A percentile compares a stretch with the other conserved stretches of the same genome.
Evolutionary conservation across 2,113 vertebrate species (phyloP).

Genomic region (Cavia aperea): DNA sequence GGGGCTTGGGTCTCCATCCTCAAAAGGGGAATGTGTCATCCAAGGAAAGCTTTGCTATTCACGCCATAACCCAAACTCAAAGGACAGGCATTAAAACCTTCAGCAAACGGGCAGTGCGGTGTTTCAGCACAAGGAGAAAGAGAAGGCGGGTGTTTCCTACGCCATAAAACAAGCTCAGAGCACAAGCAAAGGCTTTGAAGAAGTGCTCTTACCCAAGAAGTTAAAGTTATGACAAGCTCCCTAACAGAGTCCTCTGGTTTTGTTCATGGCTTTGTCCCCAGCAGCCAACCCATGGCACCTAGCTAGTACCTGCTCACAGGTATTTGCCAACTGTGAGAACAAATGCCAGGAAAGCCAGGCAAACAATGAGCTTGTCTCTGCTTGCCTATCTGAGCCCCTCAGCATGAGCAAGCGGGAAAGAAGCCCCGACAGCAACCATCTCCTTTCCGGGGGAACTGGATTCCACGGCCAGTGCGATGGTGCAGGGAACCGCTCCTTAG

Average conservation of each 20-base stretch:
- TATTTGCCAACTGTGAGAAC: conserved; percentile 13
- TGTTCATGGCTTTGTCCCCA: not conserved
- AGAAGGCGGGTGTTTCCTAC: not conserved
- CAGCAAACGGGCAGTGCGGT: not conserved
- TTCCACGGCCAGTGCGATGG: not conserved
- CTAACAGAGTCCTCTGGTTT: not conserved
- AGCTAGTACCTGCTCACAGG: not conserved
- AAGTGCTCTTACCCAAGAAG: not conserved
- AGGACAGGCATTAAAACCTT: not conserved
- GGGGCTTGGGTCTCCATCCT: not conserved
- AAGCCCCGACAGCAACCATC: not conserved
- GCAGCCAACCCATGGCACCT: not conserved
- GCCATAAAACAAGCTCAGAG: not conserved
- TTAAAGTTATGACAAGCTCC: not conserved
- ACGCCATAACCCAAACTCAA: not conserved
- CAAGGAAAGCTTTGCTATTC: not conserved
- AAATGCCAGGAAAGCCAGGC: not conserved
- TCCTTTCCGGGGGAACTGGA: not conserved
- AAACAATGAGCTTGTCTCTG: not conserved
- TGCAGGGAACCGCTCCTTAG: not conserved
- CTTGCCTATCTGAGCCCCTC: not conserved
- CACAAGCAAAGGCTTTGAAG: not conserved
- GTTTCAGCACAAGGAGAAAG: not conserved
- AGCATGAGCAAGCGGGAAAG: not conserved
- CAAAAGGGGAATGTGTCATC: not conserved